phyloP scores from a whole-genome alignment of 64 coral and sea anemone species.

The Porites lutea region DNA sequence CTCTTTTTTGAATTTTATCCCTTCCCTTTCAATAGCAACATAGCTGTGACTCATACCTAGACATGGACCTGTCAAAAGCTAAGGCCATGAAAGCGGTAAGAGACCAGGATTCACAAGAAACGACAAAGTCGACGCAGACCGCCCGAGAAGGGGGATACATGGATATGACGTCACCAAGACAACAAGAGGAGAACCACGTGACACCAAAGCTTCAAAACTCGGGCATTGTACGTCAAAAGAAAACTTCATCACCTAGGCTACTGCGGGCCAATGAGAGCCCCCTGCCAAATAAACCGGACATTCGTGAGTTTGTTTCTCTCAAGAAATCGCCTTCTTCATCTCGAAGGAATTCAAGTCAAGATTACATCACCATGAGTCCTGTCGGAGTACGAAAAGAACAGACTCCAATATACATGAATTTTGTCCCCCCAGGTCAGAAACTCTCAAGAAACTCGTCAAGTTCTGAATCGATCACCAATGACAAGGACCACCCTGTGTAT shows the following conservation, averaged over 20 bases:
- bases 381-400: not conserved
- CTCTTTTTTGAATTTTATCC: not conserved
- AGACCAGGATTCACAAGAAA: not conserved
- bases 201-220: conserved; percentile 44
- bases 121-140: not conserved
- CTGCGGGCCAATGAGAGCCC: conserved; percentile 13
- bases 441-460: not conserved
- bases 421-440: not conserved
- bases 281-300: conserved; percentile 33
- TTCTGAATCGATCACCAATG: not conserved
- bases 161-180: conserved; percentile 54
- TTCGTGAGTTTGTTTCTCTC: conserved; percentile 60
- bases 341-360: conserved; percentile 13
- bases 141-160: conserved; percentile 37
- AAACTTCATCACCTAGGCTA: conserved; percentile 53
- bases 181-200: not conserved
- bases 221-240: conserved; percentile 52
- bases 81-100: not conserved
- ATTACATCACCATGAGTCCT: conserved; percentile 10
- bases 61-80: conserved; percentile 19
- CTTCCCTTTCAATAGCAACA: not conserved
- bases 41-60: conserved; percentile 46
- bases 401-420: not conserved
- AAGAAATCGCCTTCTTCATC: conserved; percentile 38
- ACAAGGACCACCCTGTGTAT: not conserved